A percentile compares a stretch with the other conserved stretches of the same genome.
Conservation (phyloP, 2,113 vertebrate species). For the Rousettus leschenaultii region DNA sequence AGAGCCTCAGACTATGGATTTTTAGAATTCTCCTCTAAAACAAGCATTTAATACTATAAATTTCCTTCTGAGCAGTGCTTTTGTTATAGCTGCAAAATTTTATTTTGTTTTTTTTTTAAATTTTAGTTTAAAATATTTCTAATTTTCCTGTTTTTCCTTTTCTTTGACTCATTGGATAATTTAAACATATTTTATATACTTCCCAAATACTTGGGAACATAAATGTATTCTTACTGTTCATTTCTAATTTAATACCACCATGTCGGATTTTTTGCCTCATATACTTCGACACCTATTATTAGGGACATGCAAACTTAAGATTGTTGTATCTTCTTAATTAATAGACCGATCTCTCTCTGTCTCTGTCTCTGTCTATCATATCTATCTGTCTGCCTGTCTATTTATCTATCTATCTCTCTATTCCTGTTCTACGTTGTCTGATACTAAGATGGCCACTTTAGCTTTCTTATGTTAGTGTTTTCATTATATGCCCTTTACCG, state of each 20-base stretch:
- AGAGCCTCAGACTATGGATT: background rate
- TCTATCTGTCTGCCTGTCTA: too few species aligned
- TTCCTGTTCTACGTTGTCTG: background rate
- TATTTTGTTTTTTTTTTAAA: background rate
- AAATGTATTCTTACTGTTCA: background rate
- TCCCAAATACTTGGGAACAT: background rate
- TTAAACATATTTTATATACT: background rate
- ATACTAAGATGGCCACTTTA: background rate
- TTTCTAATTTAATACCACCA: background rate
- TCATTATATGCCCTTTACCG: background rate
- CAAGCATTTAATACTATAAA: background rate
- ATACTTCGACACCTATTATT: background rate
- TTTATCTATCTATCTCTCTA: too few species aligned
- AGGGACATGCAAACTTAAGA: fast-evolving
- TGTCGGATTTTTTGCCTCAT: background rate
- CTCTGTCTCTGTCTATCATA: too few species aligned
- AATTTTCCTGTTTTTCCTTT: background rate
- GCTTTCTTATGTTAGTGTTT: background rate
- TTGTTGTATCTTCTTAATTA: background rate
- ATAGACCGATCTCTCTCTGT: too few species aligned
- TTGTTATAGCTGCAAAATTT: background rate
- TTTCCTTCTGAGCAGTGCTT: background rate
- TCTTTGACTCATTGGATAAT: background rate
- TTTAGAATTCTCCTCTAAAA: background rate
- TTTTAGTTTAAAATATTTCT: background rate